A percentile compares a stretch with the other conserved stretches of the same genome.
These are phyloP conservation scores for Porites australiensis DNA, from an alignment of 64 coral and sea anemone genomes.

Conservation along the genomic window DNA sequence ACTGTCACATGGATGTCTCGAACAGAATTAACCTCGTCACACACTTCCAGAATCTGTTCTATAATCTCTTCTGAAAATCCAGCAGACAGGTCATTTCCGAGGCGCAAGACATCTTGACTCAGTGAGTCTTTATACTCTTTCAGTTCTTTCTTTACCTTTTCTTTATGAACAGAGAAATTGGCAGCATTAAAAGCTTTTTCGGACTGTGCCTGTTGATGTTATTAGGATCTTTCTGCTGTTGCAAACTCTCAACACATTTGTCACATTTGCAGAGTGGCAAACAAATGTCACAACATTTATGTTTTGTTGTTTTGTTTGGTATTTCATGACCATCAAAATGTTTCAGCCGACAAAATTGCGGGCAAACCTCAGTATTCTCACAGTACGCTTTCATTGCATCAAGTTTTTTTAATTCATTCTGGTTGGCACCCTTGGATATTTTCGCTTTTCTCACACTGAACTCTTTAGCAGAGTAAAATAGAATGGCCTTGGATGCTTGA, in stretches of 20 bases:
- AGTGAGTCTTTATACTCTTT: background rate
- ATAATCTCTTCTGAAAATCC: conserved; percentile 6
- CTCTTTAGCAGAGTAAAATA: background rate
- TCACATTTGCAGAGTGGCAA: background rate
- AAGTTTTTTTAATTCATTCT: background rate
- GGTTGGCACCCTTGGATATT: background rate
- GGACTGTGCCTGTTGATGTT: background rate
- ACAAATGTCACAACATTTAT: conserved; percentile 11
- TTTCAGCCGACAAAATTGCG: background rate
- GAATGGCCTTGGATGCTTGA: conserved; percentile 13
- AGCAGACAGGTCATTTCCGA: background rate
- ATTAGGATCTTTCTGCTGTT: background rate
- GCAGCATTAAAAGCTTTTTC: background rate
- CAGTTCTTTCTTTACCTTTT: background rate
- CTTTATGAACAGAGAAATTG: background rate
- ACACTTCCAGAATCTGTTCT: background rate
- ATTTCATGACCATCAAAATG: background rate
- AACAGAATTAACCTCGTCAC: background rate
- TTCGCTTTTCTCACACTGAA: background rate
- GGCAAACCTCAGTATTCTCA: conserved; percentile 11
- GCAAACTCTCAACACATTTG: background rate
- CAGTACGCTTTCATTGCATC: background rate
- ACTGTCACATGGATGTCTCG: background rate
- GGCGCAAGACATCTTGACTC: background rate
- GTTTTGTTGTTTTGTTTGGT: background rate